These are phyloP conservation scores for Pelodytes ibericus DNA, from an alignment of 2,797 vertebrate species.

Conservation along the genomic window DNA sequence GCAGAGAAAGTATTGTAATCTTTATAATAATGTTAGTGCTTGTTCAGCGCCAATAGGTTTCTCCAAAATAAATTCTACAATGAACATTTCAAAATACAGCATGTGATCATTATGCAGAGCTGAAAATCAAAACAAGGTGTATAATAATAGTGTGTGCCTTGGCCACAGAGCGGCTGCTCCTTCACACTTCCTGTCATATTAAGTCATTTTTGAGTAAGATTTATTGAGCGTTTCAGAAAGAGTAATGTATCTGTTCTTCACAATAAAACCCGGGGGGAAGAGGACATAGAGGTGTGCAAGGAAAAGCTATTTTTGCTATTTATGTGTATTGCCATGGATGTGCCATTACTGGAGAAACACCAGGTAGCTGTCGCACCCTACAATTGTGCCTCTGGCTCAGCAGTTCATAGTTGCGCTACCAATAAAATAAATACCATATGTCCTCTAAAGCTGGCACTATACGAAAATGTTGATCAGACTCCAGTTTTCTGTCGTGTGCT, in stretches of 20 bases:
- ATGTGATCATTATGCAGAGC: slow-evolving; percentile 3
- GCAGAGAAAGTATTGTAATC: not conserved
- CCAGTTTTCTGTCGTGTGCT: too few species aligned
- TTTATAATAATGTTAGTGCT: not conserved
- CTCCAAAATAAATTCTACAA: not conserved
- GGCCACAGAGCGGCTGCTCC: not conserved
- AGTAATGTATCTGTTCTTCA: not conserved
- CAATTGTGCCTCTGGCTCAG: too few species aligned
- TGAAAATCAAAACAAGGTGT: slow-evolving; percentile 22
- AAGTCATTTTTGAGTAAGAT: not conserved
- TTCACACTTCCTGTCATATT: not conserved
- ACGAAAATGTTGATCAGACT: too few species aligned
- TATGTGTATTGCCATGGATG: too few species aligned
- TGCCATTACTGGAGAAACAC: too few species aligned
- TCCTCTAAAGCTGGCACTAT: too few species aligned
- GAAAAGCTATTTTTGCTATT: too few species aligned
- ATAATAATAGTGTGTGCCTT: not conserved
- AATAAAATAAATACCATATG: too few species aligned
- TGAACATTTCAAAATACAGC: slow-evolving; percentile 16
- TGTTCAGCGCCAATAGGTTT: not conserved
- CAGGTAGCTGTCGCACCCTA: too few species aligned
- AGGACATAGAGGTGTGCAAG: not conserved
- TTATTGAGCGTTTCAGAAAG: not conserved
- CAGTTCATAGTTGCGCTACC: too few species aligned
- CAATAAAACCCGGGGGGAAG: not conserved